Evolutionary conservation across 1,140 invertebrate genomes (phyloP).

Genomic region (Zaprionus gabonicus): DNA sequence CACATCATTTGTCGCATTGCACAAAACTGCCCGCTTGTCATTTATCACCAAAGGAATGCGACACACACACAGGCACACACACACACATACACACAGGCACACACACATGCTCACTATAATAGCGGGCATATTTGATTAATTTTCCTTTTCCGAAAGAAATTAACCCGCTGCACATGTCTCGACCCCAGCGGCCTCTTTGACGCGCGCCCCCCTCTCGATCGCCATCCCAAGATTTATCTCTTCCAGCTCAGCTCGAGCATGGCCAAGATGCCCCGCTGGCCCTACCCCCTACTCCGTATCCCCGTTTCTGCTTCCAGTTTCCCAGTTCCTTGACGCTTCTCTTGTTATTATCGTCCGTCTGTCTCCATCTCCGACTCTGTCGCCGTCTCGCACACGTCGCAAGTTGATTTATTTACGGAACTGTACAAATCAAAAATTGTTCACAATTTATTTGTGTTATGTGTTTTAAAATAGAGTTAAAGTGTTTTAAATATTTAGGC

Average conservation of each 20-base stretch:
- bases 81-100: slow-evolving; percentile 19
- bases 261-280: slow-evolving; percentile 38
- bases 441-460: background rate
- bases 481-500: too few species aligned
- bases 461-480: background rate
- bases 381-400: slow-evolving; percentile 27
- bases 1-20: slow-evolving; percentile 83
- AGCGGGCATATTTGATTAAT: slow-evolving; percentile 81
- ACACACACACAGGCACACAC: slow-evolving; percentile 23
- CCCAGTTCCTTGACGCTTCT: slow-evolving; percentile 3
- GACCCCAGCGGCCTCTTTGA: slow-evolving; percentile 74
- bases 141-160: slow-evolving; percentile 84
- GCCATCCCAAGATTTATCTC: slow-evolving; percentile 74
- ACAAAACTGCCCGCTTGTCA: slow-evolving; percentile 73
- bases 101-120: slow-evolving; percentile 34
- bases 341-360: slow-evolving; percentile 2
- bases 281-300: background rate
- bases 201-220: slow-evolving; percentile 46
- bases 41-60: slow-evolving; percentile 81
- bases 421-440: slow-evolving; percentile 29
- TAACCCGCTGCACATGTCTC: slow-evolving; percentile 78
- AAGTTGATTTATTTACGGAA: slow-evolving; percentile 73
- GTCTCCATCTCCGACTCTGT: slow-evolving; percentile 1
- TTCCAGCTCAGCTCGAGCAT: slow-evolving; percentile 71
- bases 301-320: background rate